Evolutionary conservation across 2,113 vertebrate genomes (phyloP), one percentile per base, ranked within the genome.

Genomic region (Gobius niger): DNA sequence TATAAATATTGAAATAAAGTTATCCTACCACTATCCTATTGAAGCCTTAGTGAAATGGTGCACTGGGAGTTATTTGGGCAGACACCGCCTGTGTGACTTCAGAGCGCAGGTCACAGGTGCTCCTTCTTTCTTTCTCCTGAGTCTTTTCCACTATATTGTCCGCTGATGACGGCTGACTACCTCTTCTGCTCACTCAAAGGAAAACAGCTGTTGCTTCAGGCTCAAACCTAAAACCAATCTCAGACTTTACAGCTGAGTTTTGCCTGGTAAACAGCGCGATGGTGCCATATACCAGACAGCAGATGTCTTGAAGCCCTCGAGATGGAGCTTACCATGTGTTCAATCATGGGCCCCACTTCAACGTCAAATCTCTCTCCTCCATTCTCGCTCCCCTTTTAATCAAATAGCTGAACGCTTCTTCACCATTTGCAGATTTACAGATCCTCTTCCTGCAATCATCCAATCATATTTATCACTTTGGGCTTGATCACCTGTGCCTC

Each of bases 361-460:
- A 34, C 42, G 24, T 7, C 40, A 59, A 41, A 53, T 53, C 64
- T 57, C 15, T 9, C 42, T 7, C 41, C 10, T 68, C 24, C 7
- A n/a, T 49, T 70, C 16, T 66, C 65, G 34, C 57, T 44, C 18
- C 60, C 49, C 61, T 62, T 49, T 16, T 64, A 15, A 67, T 71
- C 47, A 54, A 59, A 44, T 16, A 12, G 15, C 6, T 49, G 12
- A 67, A 4, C 47, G n/a, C 10, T 44, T 67, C 57, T 47, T 65
- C 59, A 64, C 42, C 70, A 73, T 51, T 72, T 51, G 49, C 61
- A 54, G 15, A 7, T 44, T 47, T 65, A 19, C 10, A 56, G 53
- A n/a, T 0, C 59, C 34, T 61, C 42, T 62, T 68, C 54, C 49
- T 71, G 64, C 18, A 44, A 66, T 63, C 47, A 59, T 60, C 18